Percentiles rank a stretch among this genome's conserved stretches.
phyloP scores from a whole-genome alignment of 2,888 invertebrate species.

The Lasioglossum figueresi region DNA sequence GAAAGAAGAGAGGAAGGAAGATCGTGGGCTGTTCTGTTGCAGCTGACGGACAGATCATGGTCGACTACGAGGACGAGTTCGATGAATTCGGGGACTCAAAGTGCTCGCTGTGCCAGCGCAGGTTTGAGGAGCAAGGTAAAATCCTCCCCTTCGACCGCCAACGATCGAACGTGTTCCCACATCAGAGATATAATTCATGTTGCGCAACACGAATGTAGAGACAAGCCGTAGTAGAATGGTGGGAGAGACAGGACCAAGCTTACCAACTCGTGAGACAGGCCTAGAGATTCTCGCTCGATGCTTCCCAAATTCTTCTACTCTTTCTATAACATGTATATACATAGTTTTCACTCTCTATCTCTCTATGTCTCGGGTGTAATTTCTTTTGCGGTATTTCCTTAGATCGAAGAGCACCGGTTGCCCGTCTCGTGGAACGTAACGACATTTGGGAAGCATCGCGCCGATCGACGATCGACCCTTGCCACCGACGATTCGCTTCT shows the following conservation, averaged over 20 bases:
- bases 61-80: slow-evolving; percentile 86
- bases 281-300: slow-evolving; percentile 54
- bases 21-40: slow-evolving; percentile 86
- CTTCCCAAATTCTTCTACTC: slow-evolving; percentile 41
- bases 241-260: slow-evolving; percentile 81
- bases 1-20: slow-evolving; percentile 82
- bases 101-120: slow-evolving; percentile 91
- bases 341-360: too few species aligned
- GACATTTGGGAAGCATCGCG: slow-evolving; percentile 35
- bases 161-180: slow-evolving; percentile 12
- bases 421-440: neutral
- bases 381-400: neutral
- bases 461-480: slow-evolving; percentile 68
- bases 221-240: slow-evolving; percentile 51
- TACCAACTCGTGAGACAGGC: slow-evolving; percentile 74
- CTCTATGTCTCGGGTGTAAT: neutral
- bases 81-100: slow-evolving; percentile 85
- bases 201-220: slow-evolving; percentile 25
- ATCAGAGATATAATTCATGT: neutral
- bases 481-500: slow-evolving; percentile 38
- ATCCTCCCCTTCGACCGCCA: slow-evolving; percentile 66
- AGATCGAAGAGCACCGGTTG: neutral
- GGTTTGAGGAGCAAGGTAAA: slow-evolving; percentile 92
- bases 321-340: too few species aligned
- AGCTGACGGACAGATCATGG: slow-evolving; percentile 88